These are phyloP conservation scores for Brachionus sp. DNA, from an alignment of 1,140 invertebrate species.

Conservation along the genomic window DNA sequence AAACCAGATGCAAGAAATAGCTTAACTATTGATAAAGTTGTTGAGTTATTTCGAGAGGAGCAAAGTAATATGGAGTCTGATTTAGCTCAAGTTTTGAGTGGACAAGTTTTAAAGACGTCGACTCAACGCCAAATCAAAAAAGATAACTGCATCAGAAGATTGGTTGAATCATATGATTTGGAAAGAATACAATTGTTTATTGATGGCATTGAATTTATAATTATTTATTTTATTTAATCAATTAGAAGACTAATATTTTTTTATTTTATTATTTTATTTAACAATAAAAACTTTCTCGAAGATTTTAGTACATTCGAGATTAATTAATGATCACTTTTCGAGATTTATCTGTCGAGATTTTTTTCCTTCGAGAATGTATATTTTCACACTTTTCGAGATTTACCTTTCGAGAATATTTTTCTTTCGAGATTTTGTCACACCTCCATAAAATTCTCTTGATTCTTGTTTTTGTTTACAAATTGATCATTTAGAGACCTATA, in stretches of 20 bases:
- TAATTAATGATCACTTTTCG: neutral
- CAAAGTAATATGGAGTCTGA: conserved; percentile 14
- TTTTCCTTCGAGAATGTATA: too few relatives aligned
- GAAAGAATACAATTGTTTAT: neutral
- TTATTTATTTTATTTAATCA: neutral
- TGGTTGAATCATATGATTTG: neutral
- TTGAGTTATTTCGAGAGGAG: neutral
- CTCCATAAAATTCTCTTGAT: too few relatives aligned
- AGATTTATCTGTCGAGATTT: too few relatives aligned
- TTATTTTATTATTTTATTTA: neutral
- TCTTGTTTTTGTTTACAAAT: too few relatives aligned
- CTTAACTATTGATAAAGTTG: neutral
- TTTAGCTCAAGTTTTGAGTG: neutral
- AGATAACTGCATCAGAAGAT: neutral
- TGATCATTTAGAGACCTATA: too few relatives aligned
- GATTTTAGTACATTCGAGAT: neutral
- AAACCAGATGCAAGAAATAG: neutral
- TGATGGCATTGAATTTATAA: neutral
- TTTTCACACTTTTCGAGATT: neutral
- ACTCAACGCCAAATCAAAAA: neutral
- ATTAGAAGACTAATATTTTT: neutral
- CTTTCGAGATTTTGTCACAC: neutral
- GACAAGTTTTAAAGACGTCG: neutral
- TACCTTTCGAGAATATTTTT: neutral
- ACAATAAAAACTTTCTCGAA: neutral